Evolutionary conservation across 2,888 invertebrate species (phyloP).

Genomic region (Brachypalpus laphriformis): DNA sequence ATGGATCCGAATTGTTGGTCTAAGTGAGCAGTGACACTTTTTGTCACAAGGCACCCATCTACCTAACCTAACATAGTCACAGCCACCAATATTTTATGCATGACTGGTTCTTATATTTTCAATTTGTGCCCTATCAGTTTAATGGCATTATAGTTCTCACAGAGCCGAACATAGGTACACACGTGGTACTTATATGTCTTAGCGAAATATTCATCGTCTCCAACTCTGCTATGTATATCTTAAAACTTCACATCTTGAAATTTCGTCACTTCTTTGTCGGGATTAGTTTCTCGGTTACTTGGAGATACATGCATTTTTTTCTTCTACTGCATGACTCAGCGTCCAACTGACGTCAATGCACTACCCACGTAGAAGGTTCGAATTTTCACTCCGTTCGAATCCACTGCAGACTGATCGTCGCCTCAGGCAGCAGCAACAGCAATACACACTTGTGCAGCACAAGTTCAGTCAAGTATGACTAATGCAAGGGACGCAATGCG

Average conservation of each 20-base stretch:
- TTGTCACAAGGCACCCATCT: too few relatives aligned
- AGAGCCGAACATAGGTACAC: too few relatives aligned
- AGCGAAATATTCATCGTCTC: too few relatives aligned
- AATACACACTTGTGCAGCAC: conserved; percentile 2
- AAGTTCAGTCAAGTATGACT: conserved; percentile 43
- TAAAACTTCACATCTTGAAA: background rate
- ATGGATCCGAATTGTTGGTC: too few relatives aligned
- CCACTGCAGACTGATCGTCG: conserved; percentile 59
- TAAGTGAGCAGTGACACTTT: too few relatives aligned
- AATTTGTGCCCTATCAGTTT: too few relatives aligned
- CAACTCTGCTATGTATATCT: too few relatives aligned
- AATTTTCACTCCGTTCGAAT: background rate
- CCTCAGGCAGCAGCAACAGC: conserved; percentile 4
- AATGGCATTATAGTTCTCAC: too few relatives aligned
- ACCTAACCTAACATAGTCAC: too few relatives aligned
- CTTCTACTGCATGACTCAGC: conserved; percentile 38
- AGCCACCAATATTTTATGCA: too few relatives aligned
- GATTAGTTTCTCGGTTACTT: background rate
- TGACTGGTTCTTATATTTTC: too few relatives aligned
- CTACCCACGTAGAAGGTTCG: conserved; percentile 18
- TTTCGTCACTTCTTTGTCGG: background rate
- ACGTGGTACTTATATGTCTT: too few relatives aligned
- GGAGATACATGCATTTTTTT: background rate
- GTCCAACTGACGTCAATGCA: conserved; percentile 37
- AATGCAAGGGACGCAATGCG: conserved; percentile 37